phyloP scores from a whole-genome alignment of 2,888 invertebrate species.

The Monopis laevigella region DNA sequence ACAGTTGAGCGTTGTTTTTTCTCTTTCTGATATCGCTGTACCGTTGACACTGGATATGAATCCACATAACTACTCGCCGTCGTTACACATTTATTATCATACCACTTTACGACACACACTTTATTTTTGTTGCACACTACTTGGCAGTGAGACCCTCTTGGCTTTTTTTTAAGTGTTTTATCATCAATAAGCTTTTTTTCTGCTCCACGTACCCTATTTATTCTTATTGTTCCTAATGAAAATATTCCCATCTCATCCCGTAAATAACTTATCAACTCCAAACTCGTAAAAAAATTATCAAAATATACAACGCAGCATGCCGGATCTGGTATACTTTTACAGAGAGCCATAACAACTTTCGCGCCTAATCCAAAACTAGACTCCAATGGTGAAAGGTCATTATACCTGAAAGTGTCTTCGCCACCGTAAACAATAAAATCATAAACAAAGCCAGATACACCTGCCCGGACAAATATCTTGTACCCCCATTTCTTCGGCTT shows the following conservation, averaged over 20 bases:
- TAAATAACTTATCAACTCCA: constrained; percentile 14
- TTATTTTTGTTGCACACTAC: constrained; percentile 15
- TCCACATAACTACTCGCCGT: constrained; percentile 13
- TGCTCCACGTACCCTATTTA: constrained; percentile 17
- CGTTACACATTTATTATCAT: constrained; percentile 15
- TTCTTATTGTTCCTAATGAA: constrained; percentile 17
- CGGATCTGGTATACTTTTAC: constrained; percentile 20
- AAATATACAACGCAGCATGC: constrained; percentile 15
- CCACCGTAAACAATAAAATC: constrained; percentile 30
- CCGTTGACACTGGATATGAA: constrained; percentile 10
- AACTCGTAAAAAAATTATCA: constrained; percentile 19
- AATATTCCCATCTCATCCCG: constrained; percentile 16
- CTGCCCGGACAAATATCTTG: constrained; percentile 26
- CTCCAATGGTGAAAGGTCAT: constrained; percentile 22
- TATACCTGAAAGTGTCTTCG: constrained; percentile 24
- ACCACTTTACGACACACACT: constrained; percentile 13
- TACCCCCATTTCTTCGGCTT: constrained; percentile 29
- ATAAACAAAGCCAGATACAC: constrained; percentile 27
- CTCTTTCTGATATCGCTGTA: constrained; percentile 13
- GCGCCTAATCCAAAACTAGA: constrained; percentile 24
- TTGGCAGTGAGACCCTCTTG: constrained; percentile 14
- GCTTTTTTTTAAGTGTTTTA: constrained; percentile 17
- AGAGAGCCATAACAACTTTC: constrained; percentile 24
- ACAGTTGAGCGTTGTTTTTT: constrained; percentile 8
- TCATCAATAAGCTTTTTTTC: constrained; percentile 15